phyloP scores from a whole-genome alignment of 2,797 vertebrate species.

The Myripristis jacobus region DNA sequence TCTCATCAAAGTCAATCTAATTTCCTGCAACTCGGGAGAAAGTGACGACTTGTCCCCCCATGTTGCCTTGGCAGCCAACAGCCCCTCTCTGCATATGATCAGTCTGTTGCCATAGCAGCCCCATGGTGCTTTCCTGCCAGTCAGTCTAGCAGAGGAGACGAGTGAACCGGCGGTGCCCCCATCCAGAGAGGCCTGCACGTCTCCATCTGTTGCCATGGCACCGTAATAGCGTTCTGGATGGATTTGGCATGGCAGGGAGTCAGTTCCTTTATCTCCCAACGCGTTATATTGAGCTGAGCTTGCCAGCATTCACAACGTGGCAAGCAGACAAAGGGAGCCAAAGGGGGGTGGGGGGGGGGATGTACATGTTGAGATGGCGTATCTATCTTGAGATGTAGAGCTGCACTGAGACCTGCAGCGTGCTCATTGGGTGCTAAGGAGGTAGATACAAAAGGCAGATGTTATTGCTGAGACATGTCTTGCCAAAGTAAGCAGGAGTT shows the following conservation, averaged over 20 bases:
- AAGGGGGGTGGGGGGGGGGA: conserved; percentile 43
- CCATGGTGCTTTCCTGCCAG: conserved; percentile 76
- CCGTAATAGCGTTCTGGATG: conserved; percentile 76
- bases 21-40: conserved; percentile 71
- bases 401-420: conserved; percentile 32
- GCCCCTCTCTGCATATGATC: conserved; percentile 79
- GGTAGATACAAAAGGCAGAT: conserved; percentile 39
- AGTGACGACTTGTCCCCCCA: conserved; percentile 65
- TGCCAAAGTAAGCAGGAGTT: conserved; percentile 43
- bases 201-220: conserved; percentile 86
- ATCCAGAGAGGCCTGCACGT: conserved; percentile 70
- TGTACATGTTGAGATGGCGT: conserved; percentile 56
- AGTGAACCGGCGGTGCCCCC: conserved; percentile 76
- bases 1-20: conserved; percentile 76
- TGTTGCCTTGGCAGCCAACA: conserved; percentile 75
- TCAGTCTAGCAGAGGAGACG: conserved; percentile 72
- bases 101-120: conserved; percentile 86
- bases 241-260: conserved; percentile 77
- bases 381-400: conserved; percentile 48
- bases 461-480: conserved; percentile 33
- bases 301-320: conserved; percentile 57
- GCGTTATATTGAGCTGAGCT: conserved; percentile 69
- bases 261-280: conserved; percentile 76
- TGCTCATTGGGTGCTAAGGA: conserved; percentile 49
- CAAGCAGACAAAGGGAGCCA: conserved; percentile 61